Evolutionary conservation across 2,113 vertebrate genomes (phyloP), one percentile per base, ranked within the genome.

Genomic region (Pterophyllum scalare): DNA sequence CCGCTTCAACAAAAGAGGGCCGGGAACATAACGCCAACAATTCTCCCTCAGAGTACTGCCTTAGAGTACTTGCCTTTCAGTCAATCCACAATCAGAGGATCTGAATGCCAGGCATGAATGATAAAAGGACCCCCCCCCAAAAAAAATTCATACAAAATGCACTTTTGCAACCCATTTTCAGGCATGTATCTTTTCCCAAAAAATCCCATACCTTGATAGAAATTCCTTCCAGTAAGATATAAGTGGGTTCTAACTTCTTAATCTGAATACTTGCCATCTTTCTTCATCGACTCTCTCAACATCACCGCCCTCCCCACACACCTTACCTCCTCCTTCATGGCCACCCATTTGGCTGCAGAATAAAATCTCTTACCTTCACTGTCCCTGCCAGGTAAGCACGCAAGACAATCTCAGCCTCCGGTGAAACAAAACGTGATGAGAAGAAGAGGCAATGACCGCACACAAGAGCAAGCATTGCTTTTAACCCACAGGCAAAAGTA

Each of bases 1-100:
- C 19, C 28, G 74, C 28, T 33, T 81, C 65, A 80, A 89, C 91
- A 87, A 87, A 85, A 85, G 83, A 79, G n/a, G 90, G 17, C 46
- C 72, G 43, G 43, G 83, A 92, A 91, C 85, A 82, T 64, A 75
- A 87, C 74, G 90, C 83, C 82, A 19, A 33, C 5, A 58, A 75
- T 64, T 93, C 81, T 83, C 62, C 46, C 87, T 83, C 67, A 79
- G 76, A 64, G 81, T 83, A 9, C 54, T 5, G 28, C 70, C 20
- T 91, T 75, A 88, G 87, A 93, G 77, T 87, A 49, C 82, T 84
- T 43, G 77, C 81, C 87, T 95, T 94, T 87, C 86, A 87, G 77
- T 88, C 78, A 92, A 89, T 88, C 75, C 74, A 49, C 81, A 82
- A 89, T 86, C 79, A 46, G 56, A 86, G 93, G 93, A 88, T 91